Conservation (phyloP, 2,888 invertebrate species). For the Brenthis hecate region DNA sequence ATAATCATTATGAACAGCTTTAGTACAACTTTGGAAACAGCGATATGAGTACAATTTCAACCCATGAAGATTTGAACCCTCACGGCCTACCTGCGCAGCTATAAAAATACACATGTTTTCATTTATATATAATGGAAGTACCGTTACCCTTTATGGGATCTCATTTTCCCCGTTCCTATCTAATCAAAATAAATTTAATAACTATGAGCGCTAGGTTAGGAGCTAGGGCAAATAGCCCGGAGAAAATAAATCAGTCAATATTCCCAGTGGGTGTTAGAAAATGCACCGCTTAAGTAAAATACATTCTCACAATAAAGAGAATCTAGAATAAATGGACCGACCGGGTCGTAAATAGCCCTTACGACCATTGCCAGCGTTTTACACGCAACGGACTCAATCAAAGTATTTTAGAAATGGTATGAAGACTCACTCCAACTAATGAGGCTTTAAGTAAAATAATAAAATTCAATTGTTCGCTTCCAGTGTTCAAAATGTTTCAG, state of each 20-base stretch:
- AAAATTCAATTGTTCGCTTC: slow-evolving; percentile 1
- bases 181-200: slow-evolving; percentile 26
- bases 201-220: not conserved
- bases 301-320: slow-evolving; percentile 60
- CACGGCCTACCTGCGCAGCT: slow-evolving; percentile 23
- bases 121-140: slow-evolving; percentile 20
- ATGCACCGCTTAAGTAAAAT: slow-evolving; percentile 57
- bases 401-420: slow-evolving; percentile 12
- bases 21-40: slow-evolving; percentile 1
- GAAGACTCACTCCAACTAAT: not conserved
- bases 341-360: slow-evolving; percentile 66
- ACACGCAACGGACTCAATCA: slow-evolving; percentile 43
- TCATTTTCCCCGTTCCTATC: slow-evolving; percentile 18
- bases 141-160: slow-evolving; percentile 18
- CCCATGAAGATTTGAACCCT: slow-evolving; percentile 5
- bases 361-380: slow-evolving; percentile 56
- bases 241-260: slow-evolving; percentile 28
- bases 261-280: slow-evolving; percentile 29
- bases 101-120: slow-evolving; percentile 29
- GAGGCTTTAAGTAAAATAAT: not conserved
- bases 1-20: not conserved
- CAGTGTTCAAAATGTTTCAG: not conserved
- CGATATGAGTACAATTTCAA: slow-evolving; percentile 5
- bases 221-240: slow-evolving; percentile 1
- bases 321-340: slow-evolving; percentile 67